Evolutionary conservation across 2,113 vertebrate genomes (phyloP).

Genomic region (Lepus timidus): DNA sequence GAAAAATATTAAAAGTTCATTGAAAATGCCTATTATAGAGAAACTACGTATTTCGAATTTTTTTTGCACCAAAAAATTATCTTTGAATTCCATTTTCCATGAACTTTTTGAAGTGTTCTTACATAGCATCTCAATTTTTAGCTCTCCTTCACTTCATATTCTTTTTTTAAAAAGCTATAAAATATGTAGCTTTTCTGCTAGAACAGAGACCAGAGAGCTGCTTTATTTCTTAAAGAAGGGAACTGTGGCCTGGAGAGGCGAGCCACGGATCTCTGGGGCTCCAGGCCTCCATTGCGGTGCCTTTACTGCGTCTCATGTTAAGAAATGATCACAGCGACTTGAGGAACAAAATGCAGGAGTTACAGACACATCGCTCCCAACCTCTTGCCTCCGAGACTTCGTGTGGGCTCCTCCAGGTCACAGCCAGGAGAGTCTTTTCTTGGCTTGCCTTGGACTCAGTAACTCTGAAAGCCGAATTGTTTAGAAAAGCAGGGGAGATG

Average conservation of each 20-base stretch:
- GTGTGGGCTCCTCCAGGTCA: neutral
- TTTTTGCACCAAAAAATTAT: too few species aligned
- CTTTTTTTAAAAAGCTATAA: neutral
- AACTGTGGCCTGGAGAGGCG: neutral
- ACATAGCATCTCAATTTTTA: neutral
- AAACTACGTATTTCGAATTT: too few species aligned
- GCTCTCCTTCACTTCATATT: neutral
- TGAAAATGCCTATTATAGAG: too few species aligned
- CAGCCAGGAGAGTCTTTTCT: neutral
- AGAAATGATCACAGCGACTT: slow-evolving; percentile 56
- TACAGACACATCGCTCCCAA: neutral
- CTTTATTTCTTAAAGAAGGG: neutral
- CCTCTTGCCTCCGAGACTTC: fast-evolving
- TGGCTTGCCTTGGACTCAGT: neutral
- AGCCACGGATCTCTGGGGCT: neutral
- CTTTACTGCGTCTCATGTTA: neutral
- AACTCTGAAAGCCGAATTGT: slow-evolving; percentile 4
- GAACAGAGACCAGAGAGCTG: neutral
- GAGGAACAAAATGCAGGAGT: neutral
- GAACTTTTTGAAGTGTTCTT: too few species aligned
- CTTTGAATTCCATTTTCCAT: too few species aligned
- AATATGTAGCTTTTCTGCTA: neutral
- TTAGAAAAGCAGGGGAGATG: neutral
- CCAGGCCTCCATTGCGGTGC: neutral
- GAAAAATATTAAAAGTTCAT: too few species aligned